Conservation (phyloP, 1,140 invertebrate species). For the Drosophila quadrilineata region DNA sequence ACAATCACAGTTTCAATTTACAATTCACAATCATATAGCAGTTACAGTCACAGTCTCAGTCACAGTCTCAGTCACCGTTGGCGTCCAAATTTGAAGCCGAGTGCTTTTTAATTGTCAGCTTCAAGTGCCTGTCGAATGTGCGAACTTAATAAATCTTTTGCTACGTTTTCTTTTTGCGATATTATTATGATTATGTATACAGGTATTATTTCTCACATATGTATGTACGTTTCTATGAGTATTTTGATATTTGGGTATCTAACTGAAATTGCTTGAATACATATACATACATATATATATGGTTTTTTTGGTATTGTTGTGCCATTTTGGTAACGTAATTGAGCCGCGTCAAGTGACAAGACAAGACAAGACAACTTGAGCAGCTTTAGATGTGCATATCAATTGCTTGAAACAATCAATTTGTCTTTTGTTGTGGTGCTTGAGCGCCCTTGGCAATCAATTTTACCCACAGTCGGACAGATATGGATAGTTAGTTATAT, state of each 20-base stretch:
- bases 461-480: constrained; percentile 19
- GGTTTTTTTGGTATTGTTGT: neutral
- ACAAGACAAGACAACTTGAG: constrained; percentile 43
- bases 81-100: constrained; percentile 39
- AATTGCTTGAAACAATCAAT: constrained; percentile 45
- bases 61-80: constrained; percentile 22
- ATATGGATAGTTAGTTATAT: neutral
- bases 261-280: no score
- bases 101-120: constrained; percentile 78
- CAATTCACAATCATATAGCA: neutral
- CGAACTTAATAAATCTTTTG: constrained; percentile 74
- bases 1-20: no score
- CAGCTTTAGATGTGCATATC: constrained; percentile 47
- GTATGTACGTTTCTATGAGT: neutral
- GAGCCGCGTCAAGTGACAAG: constrained; percentile 41
- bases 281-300: neutral
- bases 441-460: constrained; percentile 43
- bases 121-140: constrained; percentile 74
- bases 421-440: constrained; percentile 18
- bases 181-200: constrained; percentile 24
- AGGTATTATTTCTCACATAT: neutral
- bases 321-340: constrained; percentile 15
- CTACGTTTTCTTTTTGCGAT: constrained; percentile 24
- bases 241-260: neutral
- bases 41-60: neutral